Percentiles rank a stretch among this genome's conserved stretches.
phyloP scores from a whole-genome alignment of 1,140 invertebrate genomes.

The Trichonephila inaurata region DNA sequence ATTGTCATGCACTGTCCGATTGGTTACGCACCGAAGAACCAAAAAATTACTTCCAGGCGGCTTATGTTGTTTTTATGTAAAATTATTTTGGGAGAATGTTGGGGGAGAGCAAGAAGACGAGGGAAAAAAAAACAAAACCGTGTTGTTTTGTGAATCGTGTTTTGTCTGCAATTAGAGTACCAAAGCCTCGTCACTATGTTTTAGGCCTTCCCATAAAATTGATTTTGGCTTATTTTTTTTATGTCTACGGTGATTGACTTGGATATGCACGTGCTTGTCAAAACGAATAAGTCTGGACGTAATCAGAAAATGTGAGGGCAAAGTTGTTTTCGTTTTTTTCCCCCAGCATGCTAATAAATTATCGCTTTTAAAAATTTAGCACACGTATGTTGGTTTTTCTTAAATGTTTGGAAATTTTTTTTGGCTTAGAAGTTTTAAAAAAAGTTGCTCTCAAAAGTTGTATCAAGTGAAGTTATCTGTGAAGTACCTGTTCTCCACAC shows the following conservation, averaged over 20 bases:
- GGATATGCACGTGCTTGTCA: not conserved
- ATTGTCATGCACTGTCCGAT: slow-evolving; percentile 67
- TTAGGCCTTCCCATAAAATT: slow-evolving; percentile 22
- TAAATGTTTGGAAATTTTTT: no score
- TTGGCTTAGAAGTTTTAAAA: no score
- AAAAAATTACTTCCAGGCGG: slow-evolving; percentile 57
- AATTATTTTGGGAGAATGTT: not conserved
- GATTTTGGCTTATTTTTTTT: not conserved
- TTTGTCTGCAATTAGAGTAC: slow-evolving; percentile 16
- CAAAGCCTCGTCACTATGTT: not conserved
- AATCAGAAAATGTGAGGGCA: no score
- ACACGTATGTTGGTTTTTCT: no score
- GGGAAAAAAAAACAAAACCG: not conserved
- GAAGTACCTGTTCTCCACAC: no score
- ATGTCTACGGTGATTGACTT: not conserved
- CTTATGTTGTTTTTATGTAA: slow-evolving; percentile 15
- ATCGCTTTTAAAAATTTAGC: no score
- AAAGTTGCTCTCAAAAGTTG: no score
- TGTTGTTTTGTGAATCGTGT: not conserved
- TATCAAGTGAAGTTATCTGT: no score
- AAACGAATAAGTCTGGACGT: not conserved
- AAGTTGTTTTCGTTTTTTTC: no score
- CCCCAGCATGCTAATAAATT: no score
- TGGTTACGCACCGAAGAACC: slow-evolving; percentile 47
- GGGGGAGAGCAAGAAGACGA: no score